These are phyloP conservation scores for Isurus oxyrinchus DNA, from an alignment of 2,113 vertebrate genomes.

Conservation along the genomic window DNA sequence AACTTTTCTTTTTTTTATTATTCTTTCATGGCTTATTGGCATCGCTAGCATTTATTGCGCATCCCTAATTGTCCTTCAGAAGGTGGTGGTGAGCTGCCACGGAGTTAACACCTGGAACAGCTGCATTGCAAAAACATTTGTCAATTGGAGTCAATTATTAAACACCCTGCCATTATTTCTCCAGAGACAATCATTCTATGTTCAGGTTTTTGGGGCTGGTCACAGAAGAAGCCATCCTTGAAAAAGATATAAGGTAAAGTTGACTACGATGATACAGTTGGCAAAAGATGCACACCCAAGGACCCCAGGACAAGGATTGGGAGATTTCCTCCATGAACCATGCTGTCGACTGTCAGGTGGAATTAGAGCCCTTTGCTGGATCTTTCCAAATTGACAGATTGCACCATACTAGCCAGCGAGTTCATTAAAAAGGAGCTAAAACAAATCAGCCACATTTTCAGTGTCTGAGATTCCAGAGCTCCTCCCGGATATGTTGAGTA, in stretches of 20 bases:
- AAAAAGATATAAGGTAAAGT: background rate
- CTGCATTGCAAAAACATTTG: background rate
- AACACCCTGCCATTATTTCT: background rate
- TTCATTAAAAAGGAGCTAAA: background rate
- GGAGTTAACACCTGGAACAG: background rate
- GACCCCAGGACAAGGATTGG: background rate
- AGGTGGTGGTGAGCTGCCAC: background rate
- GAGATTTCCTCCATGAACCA: background rate
- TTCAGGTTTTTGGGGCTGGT: background rate
- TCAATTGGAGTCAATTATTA: background rate
- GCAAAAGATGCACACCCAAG: background rate
- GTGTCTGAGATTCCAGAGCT: background rate
- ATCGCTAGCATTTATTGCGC: too few relatives aligned
- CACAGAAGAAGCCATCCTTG: background rate
- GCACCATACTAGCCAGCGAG: background rate
- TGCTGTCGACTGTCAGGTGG: background rate
- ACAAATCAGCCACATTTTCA: background rate
- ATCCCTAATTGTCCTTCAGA: too few relatives aligned
- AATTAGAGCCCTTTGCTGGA: background rate
- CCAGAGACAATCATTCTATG: background rate
- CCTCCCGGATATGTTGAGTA: background rate
- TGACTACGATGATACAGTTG: background rate
- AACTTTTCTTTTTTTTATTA: background rate
- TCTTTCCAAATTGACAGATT: background rate
- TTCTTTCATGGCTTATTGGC: too few relatives aligned